Conservation (phyloP, 1,140 invertebrate species). For the Diprion similis region DNA sequence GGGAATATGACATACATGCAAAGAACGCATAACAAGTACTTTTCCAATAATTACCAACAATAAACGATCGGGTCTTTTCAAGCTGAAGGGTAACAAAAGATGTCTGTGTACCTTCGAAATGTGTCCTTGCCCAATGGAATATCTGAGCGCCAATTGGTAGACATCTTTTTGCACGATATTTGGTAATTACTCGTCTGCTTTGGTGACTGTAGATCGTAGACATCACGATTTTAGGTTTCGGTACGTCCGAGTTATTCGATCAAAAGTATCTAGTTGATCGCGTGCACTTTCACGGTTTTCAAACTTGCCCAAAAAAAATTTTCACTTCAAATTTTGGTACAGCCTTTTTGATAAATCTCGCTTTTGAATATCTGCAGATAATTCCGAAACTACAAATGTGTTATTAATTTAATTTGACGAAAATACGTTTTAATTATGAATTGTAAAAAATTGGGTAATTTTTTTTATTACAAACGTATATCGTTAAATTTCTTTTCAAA, state of each 20-base stretch:
- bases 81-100: neutral
- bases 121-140: neutral
- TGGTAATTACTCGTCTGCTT: neutral
- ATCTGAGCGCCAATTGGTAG: conserved; percentile 5
- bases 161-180: conserved; percentile 3
- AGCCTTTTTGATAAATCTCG: too few relatives aligned
- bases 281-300: neutral
- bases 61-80: neutral
- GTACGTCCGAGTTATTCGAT: neutral
- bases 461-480: too few relatives aligned
- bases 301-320: too few relatives aligned
- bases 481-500: too few relatives aligned
- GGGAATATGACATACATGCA: too few relatives aligned
- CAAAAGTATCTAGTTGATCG: neutral
- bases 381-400: too few relatives aligned
- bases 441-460: too few relatives aligned
- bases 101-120: neutral
- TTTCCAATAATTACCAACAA: neutral
- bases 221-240: neutral
- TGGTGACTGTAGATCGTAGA: conserved; percentile 2
- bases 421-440: too few relatives aligned
- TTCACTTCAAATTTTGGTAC: too few relatives aligned
- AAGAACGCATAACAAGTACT: too few relatives aligned
- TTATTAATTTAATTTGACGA: too few relatives aligned
- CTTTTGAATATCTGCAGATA: too few relatives aligned